phyloP scores from a whole-genome alignment of 2,113 vertebrate genomes.

The Formicarius rufipectus region DNA sequence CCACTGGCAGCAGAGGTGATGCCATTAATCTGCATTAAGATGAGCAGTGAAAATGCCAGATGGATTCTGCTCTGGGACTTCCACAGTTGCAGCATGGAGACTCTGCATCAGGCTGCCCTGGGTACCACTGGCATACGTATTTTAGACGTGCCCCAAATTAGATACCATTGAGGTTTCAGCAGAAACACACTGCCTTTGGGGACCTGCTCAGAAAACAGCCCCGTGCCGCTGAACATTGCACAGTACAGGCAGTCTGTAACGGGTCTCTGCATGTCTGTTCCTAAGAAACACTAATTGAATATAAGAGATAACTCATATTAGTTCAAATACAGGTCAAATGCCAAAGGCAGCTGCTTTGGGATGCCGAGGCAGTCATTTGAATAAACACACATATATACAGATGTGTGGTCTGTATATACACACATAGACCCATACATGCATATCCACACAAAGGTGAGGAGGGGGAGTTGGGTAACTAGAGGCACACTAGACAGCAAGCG shows the following conservation, averaged over 20 bases:
- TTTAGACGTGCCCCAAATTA: neutral
- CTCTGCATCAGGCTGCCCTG: neutral
- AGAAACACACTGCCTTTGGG: neutral
- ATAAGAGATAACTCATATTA: fast-evolving
- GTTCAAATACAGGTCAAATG: neutral
- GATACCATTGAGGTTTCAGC: neutral
- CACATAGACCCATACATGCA: fast-evolving
- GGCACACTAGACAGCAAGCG: neutral
- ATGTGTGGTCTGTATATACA: too few relatives aligned
- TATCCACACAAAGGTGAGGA: neutral
- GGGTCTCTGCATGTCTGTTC: neutral
- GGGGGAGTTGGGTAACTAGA: neutral
- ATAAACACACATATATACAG: neutral
- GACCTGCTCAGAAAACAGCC: neutral
- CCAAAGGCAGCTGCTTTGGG: neutral
- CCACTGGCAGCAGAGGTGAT: neutral
- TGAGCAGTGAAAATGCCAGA: neutral
- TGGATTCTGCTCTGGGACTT: neutral
- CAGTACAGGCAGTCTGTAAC: neutral
- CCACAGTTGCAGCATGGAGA: neutral
- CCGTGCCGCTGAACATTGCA: fast-evolving
- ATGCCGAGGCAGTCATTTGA: neutral
- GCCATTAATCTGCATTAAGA: neutral
- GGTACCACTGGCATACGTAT: fast-evolving
- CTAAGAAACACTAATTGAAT: neutral